phyloP scores from a whole-genome alignment of 2,888 invertebrate genomes.

The Drosophila prolongata region DNA sequence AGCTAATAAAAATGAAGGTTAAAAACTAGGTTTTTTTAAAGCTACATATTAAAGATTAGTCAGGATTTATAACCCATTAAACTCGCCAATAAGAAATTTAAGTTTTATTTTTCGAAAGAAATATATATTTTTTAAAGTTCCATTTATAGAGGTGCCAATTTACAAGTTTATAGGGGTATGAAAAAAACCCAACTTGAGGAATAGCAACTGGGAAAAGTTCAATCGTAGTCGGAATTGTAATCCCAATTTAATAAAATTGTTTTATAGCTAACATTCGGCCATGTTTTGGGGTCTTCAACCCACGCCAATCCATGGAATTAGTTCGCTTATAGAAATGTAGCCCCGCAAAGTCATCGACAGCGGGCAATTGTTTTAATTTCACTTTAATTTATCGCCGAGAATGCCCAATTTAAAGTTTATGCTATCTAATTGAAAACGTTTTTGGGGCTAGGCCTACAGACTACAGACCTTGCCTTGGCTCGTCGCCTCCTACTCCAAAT shows the following conservation, averaged over 20 bases:
- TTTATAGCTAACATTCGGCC: conserved; percentile 22
- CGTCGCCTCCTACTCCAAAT: conserved; percentile 9
- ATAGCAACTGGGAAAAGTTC: not conserved
- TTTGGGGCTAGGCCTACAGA: conserved; percentile 13
- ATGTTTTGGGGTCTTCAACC: conserved; percentile 14
- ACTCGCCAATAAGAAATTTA: not conserved
- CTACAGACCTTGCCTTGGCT: conserved; percentile 26
- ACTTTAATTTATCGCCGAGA: conserved; percentile 51
- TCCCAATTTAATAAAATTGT: conserved; percentile 19
- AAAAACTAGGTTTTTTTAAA: not conserved
- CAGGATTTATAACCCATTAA: not conserved
- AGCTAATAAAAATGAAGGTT: not conserved
- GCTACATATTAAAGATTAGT: not conserved
- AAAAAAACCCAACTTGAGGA: not conserved
- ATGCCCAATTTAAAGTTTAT: conserved; percentile 46
- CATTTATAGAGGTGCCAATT: not conserved
- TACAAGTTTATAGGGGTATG: not conserved
- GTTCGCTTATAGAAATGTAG: conserved; percentile 20
- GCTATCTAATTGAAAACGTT: conserved; percentile 32
- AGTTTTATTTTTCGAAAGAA: too few species aligned
- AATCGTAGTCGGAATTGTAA: not conserved
- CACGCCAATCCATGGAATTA: conserved; percentile 18
- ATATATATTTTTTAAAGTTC: not conserved
- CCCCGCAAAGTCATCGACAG: conserved; percentile 43
- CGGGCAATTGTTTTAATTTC: conserved; percentile 61